Evolutionary conservation across 30 jellyfish, hydroid and myxozoan genomes (phyloP).

Genomic region (Hydra vulgaris): DNA sequence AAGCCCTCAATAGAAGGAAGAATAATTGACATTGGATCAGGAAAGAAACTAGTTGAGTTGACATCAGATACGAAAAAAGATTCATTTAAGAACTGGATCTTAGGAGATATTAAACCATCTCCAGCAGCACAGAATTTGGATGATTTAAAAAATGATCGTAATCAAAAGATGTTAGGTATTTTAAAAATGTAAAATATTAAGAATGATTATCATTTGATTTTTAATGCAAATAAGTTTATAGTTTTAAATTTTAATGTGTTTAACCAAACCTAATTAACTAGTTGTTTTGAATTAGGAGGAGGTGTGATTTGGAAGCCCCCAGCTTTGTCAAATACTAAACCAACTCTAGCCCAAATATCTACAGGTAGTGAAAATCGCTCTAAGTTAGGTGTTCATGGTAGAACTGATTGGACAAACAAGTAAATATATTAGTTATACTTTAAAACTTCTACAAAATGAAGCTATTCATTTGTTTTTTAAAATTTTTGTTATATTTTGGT

Average conservation of each 20-base stretch:
- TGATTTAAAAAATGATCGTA: background rate
- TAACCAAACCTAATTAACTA: too few species aligned
- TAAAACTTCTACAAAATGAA: too few species aligned
- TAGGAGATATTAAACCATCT: background rate
- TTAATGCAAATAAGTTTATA: background rate
- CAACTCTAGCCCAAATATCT: background rate
- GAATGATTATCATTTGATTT: too few species aligned
- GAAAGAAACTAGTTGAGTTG: constrained; percentile 83
- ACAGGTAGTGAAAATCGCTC: constrained; percentile 40
- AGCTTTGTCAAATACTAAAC: constrained; percentile 23
- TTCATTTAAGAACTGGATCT: constrained; percentile 1
- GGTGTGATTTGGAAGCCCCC: constrained; percentile 74
- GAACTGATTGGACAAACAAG: constrained; percentile 94
- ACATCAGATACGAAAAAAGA: constrained; percentile 63
- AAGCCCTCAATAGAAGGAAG: constrained; percentile 78
- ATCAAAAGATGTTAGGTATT: background rate
- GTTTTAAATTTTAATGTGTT: too few species aligned
- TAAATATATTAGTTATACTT: constrained; percentile 38
- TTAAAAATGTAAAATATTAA: too few species aligned
- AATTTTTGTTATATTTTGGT: too few species aligned
- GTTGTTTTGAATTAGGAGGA: constrained; percentile 14
- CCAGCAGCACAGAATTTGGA: background rate
- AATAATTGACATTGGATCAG: constrained; percentile 79
- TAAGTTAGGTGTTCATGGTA: constrained; percentile 70
- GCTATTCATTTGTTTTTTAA: too few species aligned